A percentile compares a stretch with the other conserved stretches of the same genome.
Evolutionary conservation across 2,113 vertebrate species (phyloP).

Genomic region (Passer montanus): DNA sequence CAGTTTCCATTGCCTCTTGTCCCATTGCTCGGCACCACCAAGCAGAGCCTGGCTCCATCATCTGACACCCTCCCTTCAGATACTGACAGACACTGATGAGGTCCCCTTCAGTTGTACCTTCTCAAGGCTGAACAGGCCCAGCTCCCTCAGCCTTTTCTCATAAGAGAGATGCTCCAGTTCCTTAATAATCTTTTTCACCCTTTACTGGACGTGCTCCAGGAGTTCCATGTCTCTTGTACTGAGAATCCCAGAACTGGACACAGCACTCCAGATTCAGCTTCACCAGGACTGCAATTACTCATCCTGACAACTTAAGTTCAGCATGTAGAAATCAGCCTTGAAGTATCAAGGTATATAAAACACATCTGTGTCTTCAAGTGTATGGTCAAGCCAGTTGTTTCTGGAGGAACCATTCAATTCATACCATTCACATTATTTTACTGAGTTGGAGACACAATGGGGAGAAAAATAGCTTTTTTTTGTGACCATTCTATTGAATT

Average conservation of each 20-base stretch:
- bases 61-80: too few species aligned
- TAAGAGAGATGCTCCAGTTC: background rate
- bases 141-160: background rate
- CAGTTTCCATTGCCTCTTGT: background rate
- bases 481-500: background rate
- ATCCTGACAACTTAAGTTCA: background rate
- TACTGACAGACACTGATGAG: background rate
- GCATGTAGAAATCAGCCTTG: background rate
- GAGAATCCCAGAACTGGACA: background rate
- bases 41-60: background rate
- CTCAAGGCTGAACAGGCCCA: background rate
- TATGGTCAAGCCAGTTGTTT: background rate
- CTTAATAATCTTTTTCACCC: background rate
- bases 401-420: background rate
- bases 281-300: background rate
- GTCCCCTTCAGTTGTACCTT: fast-evolving
- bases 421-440: background rate
- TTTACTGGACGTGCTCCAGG: fast-evolving
- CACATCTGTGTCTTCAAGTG: background rate
- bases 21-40: fast-evolving
- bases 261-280: background rate
- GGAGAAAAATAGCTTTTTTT: background rate
- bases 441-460: background rate
- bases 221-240: background rate
- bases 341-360: background rate